phyloP scores from a whole-genome alignment of 2,797 vertebrate genomes.

The Pangasius mekongensis region DNA sequence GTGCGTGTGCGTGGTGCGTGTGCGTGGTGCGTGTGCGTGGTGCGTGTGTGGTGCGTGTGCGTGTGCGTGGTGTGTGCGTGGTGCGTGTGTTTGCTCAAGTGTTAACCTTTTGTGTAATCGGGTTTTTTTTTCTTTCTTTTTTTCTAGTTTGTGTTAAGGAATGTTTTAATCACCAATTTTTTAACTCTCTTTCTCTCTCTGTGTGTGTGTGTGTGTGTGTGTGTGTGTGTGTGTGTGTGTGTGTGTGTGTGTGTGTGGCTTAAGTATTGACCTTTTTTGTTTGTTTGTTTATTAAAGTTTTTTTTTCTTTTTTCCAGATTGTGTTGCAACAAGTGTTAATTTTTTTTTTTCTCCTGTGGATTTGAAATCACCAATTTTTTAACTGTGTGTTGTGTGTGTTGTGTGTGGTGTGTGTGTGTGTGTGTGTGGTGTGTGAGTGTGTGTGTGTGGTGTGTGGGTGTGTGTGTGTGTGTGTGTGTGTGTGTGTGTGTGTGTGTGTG shows the following conservation, averaged over 20 bases:
- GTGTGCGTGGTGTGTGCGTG: too few relatives aligned
- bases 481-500: too few relatives aligned
- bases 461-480: too few relatives aligned
- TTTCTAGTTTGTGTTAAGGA: not conserved
- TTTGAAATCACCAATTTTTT: not conserved
- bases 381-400: not conserved
- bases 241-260: not conserved
- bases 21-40: not conserved
- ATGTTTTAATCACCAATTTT: constrained; percentile 25
- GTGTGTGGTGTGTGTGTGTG: not conserved
- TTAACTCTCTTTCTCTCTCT: not conserved
- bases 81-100: constrained; percentile 33
- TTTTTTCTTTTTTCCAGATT: not conserved
- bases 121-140: not conserved
- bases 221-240: not conserved
- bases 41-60: too few relatives aligned
- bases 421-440: not conserved
- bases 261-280: not conserved
- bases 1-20: constrained; percentile 18
- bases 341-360: not conserved
- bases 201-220: too few relatives aligned
- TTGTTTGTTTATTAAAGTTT: not conserved
- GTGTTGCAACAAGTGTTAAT: not conserved
- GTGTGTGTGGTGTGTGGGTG: too few relatives aligned
- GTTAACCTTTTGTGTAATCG: not conserved